A percentile compares a stretch with the other conserved stretches of the same genome.
These are phyloP conservation scores for Todus mexicanus DNA, from an alignment of 2,797 vertebrate genomes.

Conservation along the genomic window DNA sequence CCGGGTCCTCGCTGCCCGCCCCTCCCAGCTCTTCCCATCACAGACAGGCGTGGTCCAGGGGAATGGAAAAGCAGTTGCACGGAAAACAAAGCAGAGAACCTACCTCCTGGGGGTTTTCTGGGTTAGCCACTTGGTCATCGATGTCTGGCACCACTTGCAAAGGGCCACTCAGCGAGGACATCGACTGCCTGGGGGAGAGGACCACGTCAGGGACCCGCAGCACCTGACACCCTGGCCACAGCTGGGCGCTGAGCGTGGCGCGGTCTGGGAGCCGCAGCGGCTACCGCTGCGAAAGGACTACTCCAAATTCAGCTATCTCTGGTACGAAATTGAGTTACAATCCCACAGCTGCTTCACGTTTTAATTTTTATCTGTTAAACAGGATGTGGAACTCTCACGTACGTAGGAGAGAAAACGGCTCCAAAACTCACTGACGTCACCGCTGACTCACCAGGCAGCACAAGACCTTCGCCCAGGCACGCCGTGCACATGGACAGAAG, in stretches of 20 bases:
- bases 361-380: background rate
- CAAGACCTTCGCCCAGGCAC: background rate
- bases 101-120: conserved; percentile 93
- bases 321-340: background rate
- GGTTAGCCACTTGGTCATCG: conserved; percentile 91
- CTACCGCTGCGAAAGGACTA: background rate
- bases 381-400: background rate
- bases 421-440: background rate
- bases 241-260: background rate
- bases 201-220: background rate
- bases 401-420: background rate
- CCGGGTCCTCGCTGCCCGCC: background rate
- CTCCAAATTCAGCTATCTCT: background rate
- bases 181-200: conserved; percentile 85
- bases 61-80: background rate
- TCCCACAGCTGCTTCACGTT: background rate
- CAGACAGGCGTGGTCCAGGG: background rate
- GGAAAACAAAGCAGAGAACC: background rate
- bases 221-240: background rate
- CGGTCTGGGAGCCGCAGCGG: background rate
- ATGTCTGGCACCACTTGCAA: conserved; percentile 98
- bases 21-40: background rate
- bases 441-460: background rate
- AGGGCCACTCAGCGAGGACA: conserved; percentile 92
- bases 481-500: background rate